phyloP scores from a whole-genome alignment of 2,113 vertebrate genomes.

The Oplegnathus fasciatus region DNA sequence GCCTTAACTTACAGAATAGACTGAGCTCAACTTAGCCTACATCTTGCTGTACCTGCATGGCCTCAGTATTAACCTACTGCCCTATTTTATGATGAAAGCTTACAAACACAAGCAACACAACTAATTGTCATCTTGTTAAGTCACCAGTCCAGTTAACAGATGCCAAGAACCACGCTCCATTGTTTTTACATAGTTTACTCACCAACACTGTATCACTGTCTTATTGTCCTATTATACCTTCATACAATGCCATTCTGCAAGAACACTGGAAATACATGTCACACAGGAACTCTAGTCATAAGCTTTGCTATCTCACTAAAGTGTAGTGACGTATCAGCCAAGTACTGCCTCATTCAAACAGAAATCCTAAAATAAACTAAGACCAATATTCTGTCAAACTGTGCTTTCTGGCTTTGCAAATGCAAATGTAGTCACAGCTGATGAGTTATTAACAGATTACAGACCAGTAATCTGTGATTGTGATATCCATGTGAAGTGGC shows the following conservation, averaged over 20 bases:
- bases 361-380: neutral
- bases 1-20: conserved; percentile 9
- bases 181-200: neutral
- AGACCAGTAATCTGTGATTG: neutral
- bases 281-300: neutral
- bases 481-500: neutral
- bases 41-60: conserved; percentile 32
- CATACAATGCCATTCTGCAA: neutral
- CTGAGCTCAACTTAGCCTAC: conserved; percentile 15
- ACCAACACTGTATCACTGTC: neutral
- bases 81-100: conserved; percentile 54
- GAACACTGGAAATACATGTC: neutral
- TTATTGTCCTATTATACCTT: neutral
- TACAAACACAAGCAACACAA: conserved; percentile 47
- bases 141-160: neutral
- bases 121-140: conserved; percentile 42
- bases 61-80: conserved; percentile 66
- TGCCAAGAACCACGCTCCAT: neutral
- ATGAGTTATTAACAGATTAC: neutral
- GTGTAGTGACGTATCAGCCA: neutral
- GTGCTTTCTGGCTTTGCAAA: neutral
- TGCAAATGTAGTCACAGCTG: neutral
- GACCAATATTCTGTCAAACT: neutral
- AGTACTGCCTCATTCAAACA: neutral
- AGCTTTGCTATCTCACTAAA: neutral